Percentiles rank a stretch among this genome's conserved stretches.
These are phyloP conservation scores for Gymnarchus niloticus DNA, from an alignment of 2,113 vertebrate genomes.

Conservation along the genomic window DNA sequence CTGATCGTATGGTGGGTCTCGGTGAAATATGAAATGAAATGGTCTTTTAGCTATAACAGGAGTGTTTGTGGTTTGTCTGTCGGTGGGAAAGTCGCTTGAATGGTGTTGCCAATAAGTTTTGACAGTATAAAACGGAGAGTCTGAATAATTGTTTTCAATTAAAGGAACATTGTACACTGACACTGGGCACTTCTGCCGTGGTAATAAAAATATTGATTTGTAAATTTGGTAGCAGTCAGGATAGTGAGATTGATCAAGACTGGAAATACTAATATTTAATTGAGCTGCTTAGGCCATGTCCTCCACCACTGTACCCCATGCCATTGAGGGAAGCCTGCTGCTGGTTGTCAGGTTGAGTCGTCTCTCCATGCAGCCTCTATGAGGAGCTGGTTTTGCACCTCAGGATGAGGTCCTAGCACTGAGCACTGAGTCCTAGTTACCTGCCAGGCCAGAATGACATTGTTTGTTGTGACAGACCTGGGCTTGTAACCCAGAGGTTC, in stretches of 20 bases:
- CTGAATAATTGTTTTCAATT: not conserved
- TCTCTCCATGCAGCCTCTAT: not conserved
- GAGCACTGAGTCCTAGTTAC: not conserved
- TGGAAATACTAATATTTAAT: not conserved
- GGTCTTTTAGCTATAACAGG: not conserved
- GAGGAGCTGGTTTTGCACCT: not conserved
- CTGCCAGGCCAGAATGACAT: not conserved
- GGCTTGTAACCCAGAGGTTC: not conserved
- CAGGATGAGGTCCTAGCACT: not conserved
- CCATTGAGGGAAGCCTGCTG: not conserved
- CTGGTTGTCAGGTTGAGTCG: too few relatives aligned
- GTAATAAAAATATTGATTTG: not conserved
- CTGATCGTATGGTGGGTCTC: too few relatives aligned
- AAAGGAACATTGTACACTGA: not conserved
- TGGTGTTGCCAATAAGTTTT: not conserved
- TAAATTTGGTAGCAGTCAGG: not conserved
- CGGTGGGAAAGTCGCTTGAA: not conserved
- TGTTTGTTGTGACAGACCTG: not conserved
- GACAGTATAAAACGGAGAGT: not conserved
- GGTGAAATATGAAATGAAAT: too few relatives aligned
- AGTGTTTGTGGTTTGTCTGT: not conserved
- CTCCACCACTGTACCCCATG: not conserved
- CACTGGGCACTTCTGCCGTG: not conserved
- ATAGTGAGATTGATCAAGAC: not conserved
- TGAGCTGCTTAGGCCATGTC: not conserved